Evolutionary conservation across 2,797 vertebrate genomes (phyloP).

Genomic region (Lateolabrax maculatus): DNA sequence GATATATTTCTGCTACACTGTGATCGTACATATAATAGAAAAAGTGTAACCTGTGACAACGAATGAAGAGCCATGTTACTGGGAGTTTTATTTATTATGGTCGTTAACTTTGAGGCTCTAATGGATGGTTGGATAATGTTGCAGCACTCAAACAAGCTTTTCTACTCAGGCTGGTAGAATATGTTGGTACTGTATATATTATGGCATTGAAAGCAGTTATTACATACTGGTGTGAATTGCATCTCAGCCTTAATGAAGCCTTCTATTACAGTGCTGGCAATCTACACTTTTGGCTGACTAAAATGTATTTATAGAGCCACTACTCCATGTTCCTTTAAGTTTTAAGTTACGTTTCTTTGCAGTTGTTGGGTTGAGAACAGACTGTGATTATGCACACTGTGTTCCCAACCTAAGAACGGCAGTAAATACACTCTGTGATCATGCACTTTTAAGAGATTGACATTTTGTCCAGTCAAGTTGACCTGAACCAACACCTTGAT

Average conservation of each 20-base stretch:
- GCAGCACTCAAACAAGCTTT: background rate
- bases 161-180: background rate
- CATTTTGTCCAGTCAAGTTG: conserved; percentile 12
- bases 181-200: background rate
- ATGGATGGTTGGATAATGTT: background rate
- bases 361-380: conserved; percentile 16
- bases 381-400: conserved; percentile 25
- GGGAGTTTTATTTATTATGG: background rate
- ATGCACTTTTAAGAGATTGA: conserved; percentile 11
- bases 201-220: background rate
- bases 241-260: background rate
- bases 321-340: background rate
- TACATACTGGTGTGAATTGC: background rate
- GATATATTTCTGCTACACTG: background rate
- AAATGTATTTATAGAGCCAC: background rate
- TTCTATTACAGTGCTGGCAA: background rate
- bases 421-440: background rate
- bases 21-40: background rate
- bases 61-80: background rate
- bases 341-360: conserved; percentile 6
- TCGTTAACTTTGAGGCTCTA: background rate
- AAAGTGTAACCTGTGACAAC: background rate
- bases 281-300: background rate
- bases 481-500: conserved; percentile 21
- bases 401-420: conserved; percentile 17